phyloP scores from a whole-genome alignment of 2,888 invertebrate genomes.

The Stenchaetothrips biformis region DNA sequence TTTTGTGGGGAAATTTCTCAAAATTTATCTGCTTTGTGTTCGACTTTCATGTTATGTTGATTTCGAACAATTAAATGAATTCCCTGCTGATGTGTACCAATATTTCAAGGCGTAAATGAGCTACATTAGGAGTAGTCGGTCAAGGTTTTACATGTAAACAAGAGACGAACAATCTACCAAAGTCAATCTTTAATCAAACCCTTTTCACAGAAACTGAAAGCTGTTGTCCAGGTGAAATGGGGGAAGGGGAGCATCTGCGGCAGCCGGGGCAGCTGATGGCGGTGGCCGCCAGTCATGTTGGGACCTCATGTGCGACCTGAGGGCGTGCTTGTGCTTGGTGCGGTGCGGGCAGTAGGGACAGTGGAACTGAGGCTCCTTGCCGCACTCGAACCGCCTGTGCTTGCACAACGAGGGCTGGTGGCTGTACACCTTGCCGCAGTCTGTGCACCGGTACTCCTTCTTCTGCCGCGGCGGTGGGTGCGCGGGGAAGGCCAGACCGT shows the following conservation, averaged over 20 bases:
- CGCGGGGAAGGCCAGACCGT: background rate
- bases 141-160: no score
- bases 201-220: no score
- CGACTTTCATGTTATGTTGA: no score
- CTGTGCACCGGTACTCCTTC: slow-evolving; percentile 31
- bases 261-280: background rate
- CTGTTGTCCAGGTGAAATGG: no score
- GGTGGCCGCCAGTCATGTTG: slow-evolving; percentile 25
- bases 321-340: slow-evolving; percentile 33
- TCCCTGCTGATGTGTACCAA: no score
- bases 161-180: no score
- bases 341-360: slow-evolving; percentile 37
- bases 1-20: no score
- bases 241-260: no score
- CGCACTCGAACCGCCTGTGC: slow-evolving; percentile 42
- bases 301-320: slow-evolving; percentile 32
- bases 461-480: background rate
- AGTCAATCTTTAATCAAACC: no score
- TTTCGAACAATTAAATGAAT: no score
- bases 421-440: slow-evolving; percentile 35
- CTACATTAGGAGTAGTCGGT: no score
- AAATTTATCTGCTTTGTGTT: background rate
- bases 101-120: no score
- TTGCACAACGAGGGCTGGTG: slow-evolving; percentile 37
- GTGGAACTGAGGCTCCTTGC: slow-evolving; percentile 39